Percentiles rank a stretch among this genome's conserved stretches.
phyloP scores from a whole-genome alignment of 2,888 invertebrate species.

The Drosophila mulleri region DNA sequence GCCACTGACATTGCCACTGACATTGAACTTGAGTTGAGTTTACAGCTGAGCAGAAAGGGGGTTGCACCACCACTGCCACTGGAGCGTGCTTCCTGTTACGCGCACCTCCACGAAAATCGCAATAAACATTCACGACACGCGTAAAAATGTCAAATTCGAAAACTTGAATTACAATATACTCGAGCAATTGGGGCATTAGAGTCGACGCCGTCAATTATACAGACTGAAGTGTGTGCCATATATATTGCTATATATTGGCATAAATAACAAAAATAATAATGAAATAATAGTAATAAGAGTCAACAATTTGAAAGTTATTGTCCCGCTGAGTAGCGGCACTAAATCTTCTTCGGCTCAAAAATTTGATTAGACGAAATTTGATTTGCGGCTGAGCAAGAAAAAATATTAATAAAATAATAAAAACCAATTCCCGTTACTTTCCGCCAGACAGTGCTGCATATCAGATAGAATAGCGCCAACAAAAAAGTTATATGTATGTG shows the following conservation, averaged over 20 bases:
- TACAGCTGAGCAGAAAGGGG: constrained; percentile 3
- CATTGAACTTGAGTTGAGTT: constrained; percentile 69
- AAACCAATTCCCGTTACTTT: constrained; percentile 6
- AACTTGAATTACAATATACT: constrained; percentile 38
- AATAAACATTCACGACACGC: constrained; percentile 24
- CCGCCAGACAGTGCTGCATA: constrained; percentile 37
- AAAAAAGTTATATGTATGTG: background rate
- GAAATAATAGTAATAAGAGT: constrained; percentile 21
- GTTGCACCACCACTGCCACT: constrained; percentile 16
- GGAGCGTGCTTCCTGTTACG: constrained; percentile 43
- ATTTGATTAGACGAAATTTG: constrained; percentile 17
- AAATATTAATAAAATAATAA: background rate
- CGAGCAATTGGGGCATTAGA: constrained; percentile 16
- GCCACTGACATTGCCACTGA: constrained; percentile 50
- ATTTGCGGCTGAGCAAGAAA: constrained; percentile 7
- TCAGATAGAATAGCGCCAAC: constrained; percentile 7
- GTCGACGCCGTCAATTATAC: constrained; percentile 33
- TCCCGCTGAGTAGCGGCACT: constrained; percentile 28
- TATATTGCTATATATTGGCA: constrained; percentile 32
- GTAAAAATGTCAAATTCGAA: constrained; percentile 41
- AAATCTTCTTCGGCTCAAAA: constrained; percentile 32
- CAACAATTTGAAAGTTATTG: constrained; percentile 55
- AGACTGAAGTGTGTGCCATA: constrained; percentile 50
- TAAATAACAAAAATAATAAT: background rate
- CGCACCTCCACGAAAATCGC: constrained; percentile 7